phyloP scores from a whole-genome alignment of 2,888 invertebrate genomes.

The Choristoneura rosaceana region DNA sequence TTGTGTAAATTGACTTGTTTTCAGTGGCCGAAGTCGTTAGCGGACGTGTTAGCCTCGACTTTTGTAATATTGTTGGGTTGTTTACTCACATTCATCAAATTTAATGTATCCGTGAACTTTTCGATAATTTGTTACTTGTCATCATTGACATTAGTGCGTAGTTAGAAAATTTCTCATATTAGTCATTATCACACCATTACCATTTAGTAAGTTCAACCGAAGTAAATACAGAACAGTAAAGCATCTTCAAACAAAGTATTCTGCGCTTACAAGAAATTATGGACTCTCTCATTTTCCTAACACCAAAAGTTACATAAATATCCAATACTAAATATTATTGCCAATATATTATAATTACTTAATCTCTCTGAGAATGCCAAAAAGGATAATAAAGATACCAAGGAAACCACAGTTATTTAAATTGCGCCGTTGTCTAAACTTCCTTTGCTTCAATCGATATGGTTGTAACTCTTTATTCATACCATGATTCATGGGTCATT shows the following conservation, averaged over 20 bases:
- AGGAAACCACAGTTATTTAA: not conserved
- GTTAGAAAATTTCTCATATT: not conserved
- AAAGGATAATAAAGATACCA: too few relatives aligned
- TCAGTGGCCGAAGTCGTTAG: conserved; percentile 25
- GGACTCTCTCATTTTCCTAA: too few relatives aligned
- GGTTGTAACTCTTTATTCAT: conserved; percentile 19
- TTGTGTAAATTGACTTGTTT: conserved; percentile 7
- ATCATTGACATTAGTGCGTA: not conserved
- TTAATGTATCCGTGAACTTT: conserved; percentile 24
- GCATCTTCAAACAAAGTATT: too few relatives aligned
- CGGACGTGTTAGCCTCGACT: conserved; percentile 29
- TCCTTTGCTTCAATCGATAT: not conserved
- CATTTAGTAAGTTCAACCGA: not conserved
- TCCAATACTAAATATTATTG: too few relatives aligned
- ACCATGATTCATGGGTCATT: conserved; percentile 34
- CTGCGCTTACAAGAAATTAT: too few relatives aligned
- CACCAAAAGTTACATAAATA: too few relatives aligned
- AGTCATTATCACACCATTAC: not conserved
- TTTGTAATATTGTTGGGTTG: conserved; percentile 21
- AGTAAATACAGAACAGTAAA: not conserved
- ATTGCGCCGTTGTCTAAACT: conserved; percentile 4
- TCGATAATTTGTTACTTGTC: conserved; percentile 22
- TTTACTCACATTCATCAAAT: conserved; percentile 23
- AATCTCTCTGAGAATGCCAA: too few relatives aligned
- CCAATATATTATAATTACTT: not conserved